Evolutionary conservation across 2,797 vertebrate genomes (phyloP).

Genomic region (Arctocebus calabarensis): DNA sequence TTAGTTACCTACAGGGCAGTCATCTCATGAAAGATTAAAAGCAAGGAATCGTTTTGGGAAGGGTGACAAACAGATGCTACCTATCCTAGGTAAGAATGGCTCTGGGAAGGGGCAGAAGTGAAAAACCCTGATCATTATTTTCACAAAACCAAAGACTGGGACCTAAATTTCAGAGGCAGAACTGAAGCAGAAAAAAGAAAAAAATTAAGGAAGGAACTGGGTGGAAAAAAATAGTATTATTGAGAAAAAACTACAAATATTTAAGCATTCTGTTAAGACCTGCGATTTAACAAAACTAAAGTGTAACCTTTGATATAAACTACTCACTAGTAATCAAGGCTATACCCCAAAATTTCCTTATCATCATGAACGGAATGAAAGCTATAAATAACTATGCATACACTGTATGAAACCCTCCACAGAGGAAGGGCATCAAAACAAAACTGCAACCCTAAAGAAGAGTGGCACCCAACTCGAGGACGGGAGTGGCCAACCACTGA

Average conservation of each 20-base stretch:
- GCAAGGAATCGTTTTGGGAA: not conserved
- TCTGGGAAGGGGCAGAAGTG: not conserved
- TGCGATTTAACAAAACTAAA: not conserved
- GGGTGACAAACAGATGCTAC: not conserved
- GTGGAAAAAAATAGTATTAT: not conserved
- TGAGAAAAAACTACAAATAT: not conserved
- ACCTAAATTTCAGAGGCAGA: not conserved
- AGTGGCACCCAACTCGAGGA: not conserved
- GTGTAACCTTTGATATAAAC: not conserved
- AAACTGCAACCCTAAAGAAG: not conserved
- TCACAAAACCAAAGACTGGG: not conserved
- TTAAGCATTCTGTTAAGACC: not conserved
- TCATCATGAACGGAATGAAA: not conserved
- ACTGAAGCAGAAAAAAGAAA: not conserved
- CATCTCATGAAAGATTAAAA: not conserved
- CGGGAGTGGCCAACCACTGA: not conserved
- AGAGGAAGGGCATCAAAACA: not conserved
- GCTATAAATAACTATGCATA: not conserved
- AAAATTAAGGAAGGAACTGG: not conserved
- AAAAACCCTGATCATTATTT: not conserved
- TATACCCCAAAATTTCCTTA: not conserved
- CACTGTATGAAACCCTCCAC: not conserved
- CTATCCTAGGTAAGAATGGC: not conserved
- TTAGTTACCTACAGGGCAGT: not conserved
- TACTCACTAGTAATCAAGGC: not conserved